phyloP scores from a whole-genome alignment of 2,888 invertebrate genomes.

The Sphaerophoria taeniata region DNA sequence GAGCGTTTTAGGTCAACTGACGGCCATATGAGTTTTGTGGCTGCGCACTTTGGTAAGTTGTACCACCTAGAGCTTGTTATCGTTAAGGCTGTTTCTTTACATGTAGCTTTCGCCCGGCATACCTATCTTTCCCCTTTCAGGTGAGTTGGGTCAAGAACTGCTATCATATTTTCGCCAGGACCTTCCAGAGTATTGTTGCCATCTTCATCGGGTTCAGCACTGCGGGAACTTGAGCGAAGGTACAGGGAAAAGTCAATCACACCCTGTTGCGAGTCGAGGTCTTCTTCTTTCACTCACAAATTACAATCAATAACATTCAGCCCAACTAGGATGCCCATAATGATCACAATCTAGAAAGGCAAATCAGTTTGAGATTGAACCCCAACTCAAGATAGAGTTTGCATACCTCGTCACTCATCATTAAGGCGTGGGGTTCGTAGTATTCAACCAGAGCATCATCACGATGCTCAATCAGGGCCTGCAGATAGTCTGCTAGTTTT shows the following conservation, averaged over 20 bases:
- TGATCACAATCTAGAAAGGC: conserved; percentile 89
- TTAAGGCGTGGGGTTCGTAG: conserved; percentile 97
- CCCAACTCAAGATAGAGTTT: neutral
- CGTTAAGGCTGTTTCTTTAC: too few relatives aligned
- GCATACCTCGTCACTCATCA: conserved; percentile 94
- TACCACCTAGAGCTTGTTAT: too few relatives aligned
- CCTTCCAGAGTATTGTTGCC: conserved; percentile 84
- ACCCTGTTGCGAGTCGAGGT: conserved; percentile 96
- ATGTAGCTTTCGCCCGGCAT: too few relatives aligned
- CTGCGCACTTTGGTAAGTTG: too few relatives aligned
- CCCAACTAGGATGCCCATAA: conserved; percentile 97
- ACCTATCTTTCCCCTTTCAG: too few relatives aligned
- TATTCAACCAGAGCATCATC: conserved; percentile 95
- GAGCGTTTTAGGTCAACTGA: too few relatives aligned
- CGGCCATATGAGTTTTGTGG: too few relatives aligned
- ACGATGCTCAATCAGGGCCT: conserved; percentile 93
- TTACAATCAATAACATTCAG: conserved; percentile 99
- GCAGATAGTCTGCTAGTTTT: conserved; percentile 97
- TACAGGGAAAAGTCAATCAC: conserved; percentile 98
- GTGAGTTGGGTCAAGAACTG: conserved; percentile 98
- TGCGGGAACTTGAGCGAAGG: conserved; percentile 89
- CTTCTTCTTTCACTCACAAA: conserved; percentile 98
- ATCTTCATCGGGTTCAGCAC: conserved; percentile 84
- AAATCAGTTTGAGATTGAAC: neutral
- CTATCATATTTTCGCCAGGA: conserved; percentile 91